Percentiles rank a stretch among this genome's conserved stretches.
These are phyloP conservation scores for Peromyscus leucopus DNA, from an alignment of 2,113 vertebrate species.

Conservation along the genomic window DNA sequence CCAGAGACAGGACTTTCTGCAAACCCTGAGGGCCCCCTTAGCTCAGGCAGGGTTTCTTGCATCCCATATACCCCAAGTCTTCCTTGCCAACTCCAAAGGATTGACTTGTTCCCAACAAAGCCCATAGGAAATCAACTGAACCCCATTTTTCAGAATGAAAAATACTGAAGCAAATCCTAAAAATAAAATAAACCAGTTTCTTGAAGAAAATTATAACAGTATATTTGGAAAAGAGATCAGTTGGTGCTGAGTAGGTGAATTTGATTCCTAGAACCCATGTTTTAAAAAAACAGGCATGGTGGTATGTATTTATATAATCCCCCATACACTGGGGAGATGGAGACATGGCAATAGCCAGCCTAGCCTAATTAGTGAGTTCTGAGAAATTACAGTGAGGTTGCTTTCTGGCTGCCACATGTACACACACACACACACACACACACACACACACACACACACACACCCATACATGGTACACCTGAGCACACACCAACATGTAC, in stretches of 20 bases:
- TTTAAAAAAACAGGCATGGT: not conserved
- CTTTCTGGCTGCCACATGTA: not conserved
- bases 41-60: not conserved
- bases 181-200: not conserved
- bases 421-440: not conserved
- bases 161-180: not conserved
- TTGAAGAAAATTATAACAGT: not conserved
- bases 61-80: too few species aligned
- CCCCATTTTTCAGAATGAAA: not conserved
- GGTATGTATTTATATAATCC: not conserved
- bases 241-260: not conserved
- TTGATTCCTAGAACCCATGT: not conserved
- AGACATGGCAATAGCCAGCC: not conserved
- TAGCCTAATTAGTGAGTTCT: not conserved
- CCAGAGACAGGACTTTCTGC: not conserved
- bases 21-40: not conserved
- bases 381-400: not conserved
- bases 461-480: not conserved
- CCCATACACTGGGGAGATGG: not conserved
- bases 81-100: not conserved
- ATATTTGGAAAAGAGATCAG: not conserved
- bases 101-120: fast-evolving
- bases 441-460: not conserved
- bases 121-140: not conserved
- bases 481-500: not conserved